Percentiles rank a stretch among this genome's conserved stretches.
Conservation (phyloP, 2,888 invertebrate genomes). For the Enchytraeus crypticus region DNA sequence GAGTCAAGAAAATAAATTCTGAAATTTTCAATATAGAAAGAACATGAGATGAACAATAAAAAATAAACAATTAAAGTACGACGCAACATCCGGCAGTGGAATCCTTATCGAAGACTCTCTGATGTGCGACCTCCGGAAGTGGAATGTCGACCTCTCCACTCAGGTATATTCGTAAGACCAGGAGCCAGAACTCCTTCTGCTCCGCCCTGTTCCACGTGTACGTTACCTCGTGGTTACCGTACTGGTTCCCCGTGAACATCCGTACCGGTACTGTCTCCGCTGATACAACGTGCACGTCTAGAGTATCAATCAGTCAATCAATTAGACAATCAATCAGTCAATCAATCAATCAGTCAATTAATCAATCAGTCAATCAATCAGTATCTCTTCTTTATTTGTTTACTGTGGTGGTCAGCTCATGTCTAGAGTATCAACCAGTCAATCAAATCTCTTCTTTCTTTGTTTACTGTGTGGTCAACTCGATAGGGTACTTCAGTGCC, state of each 20-base stretch:
- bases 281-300: conserved; percentile 23
- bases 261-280: conserved; percentile 29
- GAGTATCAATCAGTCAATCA: neutral
- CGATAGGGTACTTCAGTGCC: too few species aligned
- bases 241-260: conserved; percentile 29
- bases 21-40: too few species aligned
- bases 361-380: too few species aligned
- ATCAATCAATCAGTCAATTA: too few species aligned
- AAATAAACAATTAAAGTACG: neutral
- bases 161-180: conserved; percentile 26
- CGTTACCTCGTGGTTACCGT: conserved; percentile 30
- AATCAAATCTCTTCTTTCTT: too few species aligned
- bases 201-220: conserved; percentile 31
- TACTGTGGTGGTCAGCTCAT: too few species aligned
- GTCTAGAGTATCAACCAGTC: too few species aligned
- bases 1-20: too few species aligned
- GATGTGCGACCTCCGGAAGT: conserved; percentile 19
- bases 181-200: conserved; percentile 30
- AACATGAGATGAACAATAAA: too few species aligned
- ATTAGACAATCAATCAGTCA: too few species aligned
- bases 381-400: too few species aligned
- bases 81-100: neutral
- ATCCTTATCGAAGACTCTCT: neutral
- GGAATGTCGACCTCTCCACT: conserved; percentile 20
- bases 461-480: conserved; percentile 16